Base-by-base conservation (phyloP, 1,140 invertebrate genomes). In the Zaprionus gabonicus region DNA sequence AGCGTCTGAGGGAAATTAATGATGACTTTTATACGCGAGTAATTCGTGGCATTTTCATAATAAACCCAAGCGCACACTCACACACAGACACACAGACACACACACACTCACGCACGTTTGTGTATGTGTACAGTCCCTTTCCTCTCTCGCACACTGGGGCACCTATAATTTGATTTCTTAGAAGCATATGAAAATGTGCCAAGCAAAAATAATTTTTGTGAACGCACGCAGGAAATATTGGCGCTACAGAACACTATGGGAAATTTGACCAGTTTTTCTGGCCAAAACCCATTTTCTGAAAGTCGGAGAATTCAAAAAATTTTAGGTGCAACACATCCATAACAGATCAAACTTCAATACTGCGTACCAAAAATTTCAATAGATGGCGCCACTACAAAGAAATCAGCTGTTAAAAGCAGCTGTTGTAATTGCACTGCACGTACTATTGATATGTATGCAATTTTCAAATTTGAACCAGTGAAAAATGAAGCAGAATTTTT, bases 21-120 rank as follows among this genome's bases (percentile, higher is more conserved):
- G 85, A 90, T 91, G 85, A 90, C 85, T 90, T 90, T 90, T 91
- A 90, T 90, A 80, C 71, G 86, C 85, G 76, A 80, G 76, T 85
- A 91, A 90, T 90, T 90, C 86, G 81, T 82, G 85, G 85, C 68
- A 90, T 90, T 90, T 90, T 90, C 57, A 90, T 90, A 90, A 90
- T 91, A 90, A 85, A 80, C 65, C 71, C 27, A 67, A 17, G 56
- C 12, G 13, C 49, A 36, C 13, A 64, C 64, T 49, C 63, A 73
- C 71, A 57, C 75, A n/a, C 38, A 66, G 20, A 20, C 63, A 73
- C 71, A 57, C 75, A n/a, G 31, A 66, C 49, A 36, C 13, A 64
- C 64, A 55, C 63, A 73, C 71, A 57, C 75, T 15, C 38, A 66
- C 20, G 56, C 34, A 58, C 56, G 31, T 34, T 10, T 34, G 31